Evolutionary conservation across 1,140 invertebrate genomes (phyloP).

Genomic region (Stenopsyche tienmushanensis): DNA sequence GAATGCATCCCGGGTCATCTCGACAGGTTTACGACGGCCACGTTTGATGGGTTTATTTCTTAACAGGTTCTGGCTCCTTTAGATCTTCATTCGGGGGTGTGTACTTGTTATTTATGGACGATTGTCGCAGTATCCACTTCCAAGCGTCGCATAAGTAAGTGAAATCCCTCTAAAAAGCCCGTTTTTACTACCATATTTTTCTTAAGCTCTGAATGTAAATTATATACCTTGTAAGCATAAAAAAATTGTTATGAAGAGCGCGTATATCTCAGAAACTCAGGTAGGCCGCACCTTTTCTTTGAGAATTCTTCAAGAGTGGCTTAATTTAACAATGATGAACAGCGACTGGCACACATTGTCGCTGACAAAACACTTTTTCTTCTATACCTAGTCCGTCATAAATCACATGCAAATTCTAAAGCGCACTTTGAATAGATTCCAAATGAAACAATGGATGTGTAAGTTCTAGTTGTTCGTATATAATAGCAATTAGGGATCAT

Average conservation of each 20-base stretch:
- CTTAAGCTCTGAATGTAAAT: constrained; percentile 22
- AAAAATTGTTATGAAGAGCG: background rate
- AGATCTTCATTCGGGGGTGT: background rate
- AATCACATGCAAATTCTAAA: too few species aligned
- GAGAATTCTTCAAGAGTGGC: background rate
- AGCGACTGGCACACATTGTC: too few species aligned
- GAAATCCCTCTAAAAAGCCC: too few species aligned
- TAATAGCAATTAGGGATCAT: too few species aligned
- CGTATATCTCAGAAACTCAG: background rate
- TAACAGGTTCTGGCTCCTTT: background rate
- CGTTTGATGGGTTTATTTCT: background rate
- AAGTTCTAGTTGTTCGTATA: too few species aligned
- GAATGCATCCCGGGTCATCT: constrained; percentile 15
- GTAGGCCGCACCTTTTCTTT: background rate
- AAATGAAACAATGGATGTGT: too few species aligned
- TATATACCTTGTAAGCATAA: constrained; percentile 3
- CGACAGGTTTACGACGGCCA: constrained; percentile 16
- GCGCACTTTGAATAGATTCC: too few species aligned
- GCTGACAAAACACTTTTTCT: too few species aligned
- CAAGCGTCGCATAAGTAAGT: background rate
- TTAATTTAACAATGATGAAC: too few species aligned
- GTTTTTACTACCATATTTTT: too few species aligned
- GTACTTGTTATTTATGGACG: constrained; percentile 20
- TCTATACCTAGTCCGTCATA: too few species aligned
- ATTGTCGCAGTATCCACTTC: constrained; percentile 4